Percentiles rank a stretch among this genome's conserved stretches.
Evolutionary conservation across 64 coral and sea anemone genomes (phyloP).

Genomic region (Stylophora pistillata): DNA sequence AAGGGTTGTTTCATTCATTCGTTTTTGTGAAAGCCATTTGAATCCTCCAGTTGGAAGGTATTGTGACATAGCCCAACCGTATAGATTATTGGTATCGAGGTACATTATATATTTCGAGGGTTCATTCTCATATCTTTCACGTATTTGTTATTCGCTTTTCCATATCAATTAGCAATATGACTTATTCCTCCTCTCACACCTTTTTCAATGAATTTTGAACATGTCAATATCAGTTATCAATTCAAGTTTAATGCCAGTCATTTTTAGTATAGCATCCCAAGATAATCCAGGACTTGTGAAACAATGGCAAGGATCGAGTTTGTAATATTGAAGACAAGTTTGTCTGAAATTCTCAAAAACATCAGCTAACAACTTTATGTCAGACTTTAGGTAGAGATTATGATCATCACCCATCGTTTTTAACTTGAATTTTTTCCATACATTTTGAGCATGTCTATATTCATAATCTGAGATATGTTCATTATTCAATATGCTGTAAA

Average conservation of each 20-base stretch:
- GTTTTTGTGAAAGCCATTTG: neutral
- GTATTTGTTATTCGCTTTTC: neutral
- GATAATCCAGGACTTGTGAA: neutral
- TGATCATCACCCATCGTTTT: neutral
- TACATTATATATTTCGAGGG: slow-evolving; percentile 5
- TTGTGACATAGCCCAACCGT: slow-evolving; percentile 5
- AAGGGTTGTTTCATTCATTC: neutral
- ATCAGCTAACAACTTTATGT: neutral
- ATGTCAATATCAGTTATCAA: too few species aligned
- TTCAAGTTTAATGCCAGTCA: too few species aligned
- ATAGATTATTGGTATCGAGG: neutral
- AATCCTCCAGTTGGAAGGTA: neutral
- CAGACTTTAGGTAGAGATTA: slow-evolving; percentile 5
- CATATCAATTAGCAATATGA: neutral
- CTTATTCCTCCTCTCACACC: too few species aligned
- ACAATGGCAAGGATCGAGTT: neutral
- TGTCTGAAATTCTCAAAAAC: neutral
- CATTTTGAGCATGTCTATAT: neutral
- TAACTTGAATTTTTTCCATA: slow-evolving; percentile 1
- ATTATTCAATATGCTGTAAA: neutral
- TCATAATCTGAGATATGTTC: neutral
- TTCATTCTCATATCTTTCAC: neutral
- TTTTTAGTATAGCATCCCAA: neutral
- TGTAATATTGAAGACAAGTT: neutral
- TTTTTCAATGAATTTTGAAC: too few species aligned